These are phyloP conservation scores for Aythya baeri DNA, from an alignment of 2,113 vertebrate species.

Conservation along the genomic window DNA sequence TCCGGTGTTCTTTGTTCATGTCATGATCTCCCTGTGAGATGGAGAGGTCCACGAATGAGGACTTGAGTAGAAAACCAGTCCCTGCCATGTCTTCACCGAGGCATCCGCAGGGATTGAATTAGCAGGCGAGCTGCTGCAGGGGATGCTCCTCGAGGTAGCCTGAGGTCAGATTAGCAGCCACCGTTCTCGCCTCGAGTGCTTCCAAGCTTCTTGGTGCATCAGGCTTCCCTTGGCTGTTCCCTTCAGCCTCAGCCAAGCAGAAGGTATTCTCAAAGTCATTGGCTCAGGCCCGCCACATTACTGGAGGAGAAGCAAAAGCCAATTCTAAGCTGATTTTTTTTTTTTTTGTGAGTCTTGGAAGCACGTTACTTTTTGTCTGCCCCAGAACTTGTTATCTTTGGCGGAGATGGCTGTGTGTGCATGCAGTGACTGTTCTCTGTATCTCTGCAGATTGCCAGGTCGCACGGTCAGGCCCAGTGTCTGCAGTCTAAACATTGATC, in stretches of 20 bases:
- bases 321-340: background rate
- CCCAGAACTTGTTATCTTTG: conserved; percentile 2
- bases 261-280: background rate
- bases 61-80: background rate
- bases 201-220: background rate
- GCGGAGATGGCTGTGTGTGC: background rate
- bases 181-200: background rate
- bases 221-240: background rate
- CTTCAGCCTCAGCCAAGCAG: background rate
- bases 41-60: background rate
- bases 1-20: accelerated
- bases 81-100: background rate
- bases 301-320: background rate
- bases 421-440: background rate
- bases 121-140: conserved; percentile 12
- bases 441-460: conserved; percentile 13
- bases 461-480: background rate
- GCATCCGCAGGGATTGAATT: conserved; percentile 17
- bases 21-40: background rate
- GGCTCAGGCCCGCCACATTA: background rate
- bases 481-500: conserved; percentile 7
- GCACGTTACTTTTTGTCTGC: background rate
- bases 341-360: background rate
- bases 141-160: background rate
- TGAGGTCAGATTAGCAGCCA: background rate